Evolutionary conservation across 2,888 invertebrate genomes (phyloP).

Genomic region (Oxystoma pomonae): DNA sequence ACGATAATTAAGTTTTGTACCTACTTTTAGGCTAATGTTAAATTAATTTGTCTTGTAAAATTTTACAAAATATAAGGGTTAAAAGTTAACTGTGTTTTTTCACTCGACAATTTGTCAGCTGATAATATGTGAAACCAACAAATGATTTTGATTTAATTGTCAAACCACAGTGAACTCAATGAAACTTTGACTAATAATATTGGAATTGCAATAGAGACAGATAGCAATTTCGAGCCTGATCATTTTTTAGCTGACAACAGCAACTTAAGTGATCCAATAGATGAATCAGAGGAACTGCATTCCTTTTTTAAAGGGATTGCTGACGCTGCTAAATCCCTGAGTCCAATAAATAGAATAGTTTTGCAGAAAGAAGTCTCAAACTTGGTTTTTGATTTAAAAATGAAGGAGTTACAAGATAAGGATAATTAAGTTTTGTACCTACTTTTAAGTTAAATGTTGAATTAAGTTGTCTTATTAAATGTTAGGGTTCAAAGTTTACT

Average conservation of each 20-base stretch:
- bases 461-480: too few species aligned
- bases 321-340: constrained; percentile 27
- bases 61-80: too few species aligned
- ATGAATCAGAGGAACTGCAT: constrained; percentile 22
- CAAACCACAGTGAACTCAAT: neutral
- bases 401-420: constrained; percentile 20
- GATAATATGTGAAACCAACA: too few species aligned
- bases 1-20: too few species aligned
- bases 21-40: too few species aligned
- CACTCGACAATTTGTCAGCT: too few species aligned
- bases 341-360: constrained; percentile 24
- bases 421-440: too few species aligned
- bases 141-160: neutral
- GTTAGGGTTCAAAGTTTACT: too few species aligned
- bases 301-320: constrained; percentile 28
- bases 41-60: too few species aligned
- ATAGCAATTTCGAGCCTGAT: neutral
- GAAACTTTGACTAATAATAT: neutral
- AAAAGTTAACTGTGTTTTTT: too few species aligned
- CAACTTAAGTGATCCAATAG: neutral
- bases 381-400: constrained; percentile 25
- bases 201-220: neutral
- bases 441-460: too few species aligned
- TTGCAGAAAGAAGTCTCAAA: constrained; percentile 27
- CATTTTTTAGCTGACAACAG: neutral